phyloP scores from a whole-genome alignment of 1,140 invertebrate genomes.

The Drosophila ananassae region DNA sequence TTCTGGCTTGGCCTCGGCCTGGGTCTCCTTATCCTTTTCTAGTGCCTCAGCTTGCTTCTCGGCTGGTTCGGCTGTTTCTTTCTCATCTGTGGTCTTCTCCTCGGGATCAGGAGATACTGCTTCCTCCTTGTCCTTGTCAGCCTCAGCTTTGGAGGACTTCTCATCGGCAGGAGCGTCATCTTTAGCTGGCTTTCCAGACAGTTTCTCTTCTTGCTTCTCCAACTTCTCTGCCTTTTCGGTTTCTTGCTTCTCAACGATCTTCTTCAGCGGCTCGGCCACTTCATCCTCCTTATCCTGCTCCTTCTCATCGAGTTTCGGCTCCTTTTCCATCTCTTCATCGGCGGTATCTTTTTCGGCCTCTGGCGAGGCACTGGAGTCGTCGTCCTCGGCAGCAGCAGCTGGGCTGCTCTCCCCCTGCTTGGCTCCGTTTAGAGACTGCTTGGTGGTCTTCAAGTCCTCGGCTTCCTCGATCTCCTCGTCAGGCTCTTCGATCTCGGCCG shows the following conservation, averaged over 20 bases:
- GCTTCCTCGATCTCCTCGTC: constrained; percentile 55
- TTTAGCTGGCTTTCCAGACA: not conserved
- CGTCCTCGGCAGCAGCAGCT: constrained; percentile 6
- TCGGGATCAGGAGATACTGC: not conserved
- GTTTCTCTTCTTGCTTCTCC: constrained; percentile 18
- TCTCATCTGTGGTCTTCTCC: constrained; percentile 6
- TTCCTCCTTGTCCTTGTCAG: constrained; percentile 17
- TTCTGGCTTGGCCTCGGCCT: constrained; percentile 39
- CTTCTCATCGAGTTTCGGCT: constrained; percentile 10
- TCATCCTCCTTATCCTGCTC: constrained; percentile 32
- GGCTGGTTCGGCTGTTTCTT: constrained; percentile 17
- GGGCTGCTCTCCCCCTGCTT: constrained; percentile 25
- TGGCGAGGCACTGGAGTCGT: constrained; percentile 10
- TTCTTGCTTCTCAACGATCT: constrained; percentile 50
- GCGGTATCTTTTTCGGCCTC: constrained; percentile 20
- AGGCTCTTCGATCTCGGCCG: constrained; percentile 59
- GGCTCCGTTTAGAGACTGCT: constrained; percentile 57
- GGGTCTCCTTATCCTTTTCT: constrained; percentile 24
- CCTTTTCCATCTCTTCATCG: constrained; percentile 30
- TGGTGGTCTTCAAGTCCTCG: constrained; percentile 29
- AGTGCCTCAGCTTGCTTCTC: constrained; percentile 24
- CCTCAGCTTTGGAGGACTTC: constrained; percentile 7
- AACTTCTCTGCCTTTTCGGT: constrained; percentile 38
- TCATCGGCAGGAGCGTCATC: constrained; percentile 23
- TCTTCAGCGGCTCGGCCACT: constrained; percentile 24